Conservation (phyloP, 1,140 invertebrate species). For the Phymorhynchus buccinoides region DNA sequence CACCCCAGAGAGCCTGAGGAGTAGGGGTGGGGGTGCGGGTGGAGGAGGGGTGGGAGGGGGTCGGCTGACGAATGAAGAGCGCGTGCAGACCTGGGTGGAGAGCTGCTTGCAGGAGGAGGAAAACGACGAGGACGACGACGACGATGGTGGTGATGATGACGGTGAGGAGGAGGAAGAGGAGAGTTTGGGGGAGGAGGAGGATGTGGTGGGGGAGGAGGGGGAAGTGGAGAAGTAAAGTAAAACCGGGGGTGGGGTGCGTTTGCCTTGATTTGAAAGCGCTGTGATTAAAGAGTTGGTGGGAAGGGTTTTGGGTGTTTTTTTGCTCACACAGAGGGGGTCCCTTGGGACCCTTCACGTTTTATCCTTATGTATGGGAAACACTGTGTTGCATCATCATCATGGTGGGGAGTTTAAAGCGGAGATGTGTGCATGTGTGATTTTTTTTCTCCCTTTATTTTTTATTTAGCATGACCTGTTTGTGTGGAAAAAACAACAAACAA, state of each 20-base stretch:
- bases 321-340: no score
- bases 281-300: no score
- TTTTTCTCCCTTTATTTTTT: no score
- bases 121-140: background rate
- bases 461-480: no score
- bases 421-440: no score
- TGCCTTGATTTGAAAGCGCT: no score
- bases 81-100: slow-evolving; percentile 31
- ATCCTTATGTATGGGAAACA: no score
- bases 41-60: slow-evolving; percentile 21
- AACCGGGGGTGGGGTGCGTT: background rate
- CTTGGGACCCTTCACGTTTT: no score
- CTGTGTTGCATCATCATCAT: no score
- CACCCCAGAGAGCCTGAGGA: background rate
- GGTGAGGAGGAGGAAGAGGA: slow-evolving; percentile 32
- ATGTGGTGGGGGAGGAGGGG: background rate
- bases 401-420: no score
- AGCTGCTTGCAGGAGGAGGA: slow-evolving; percentile 32
- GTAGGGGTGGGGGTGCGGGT: background rate
- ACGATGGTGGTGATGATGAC: slow-evolving; percentile 22
- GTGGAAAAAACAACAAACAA: no score
- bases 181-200: background rate
- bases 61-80: slow-evolving; percentile 35
- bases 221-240: slow-evolving; percentile 36
- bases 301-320: no score